Base-by-base conservation (phyloP, 2,113 vertebrate genomes). In the Manacus vitellinus region DNA sequence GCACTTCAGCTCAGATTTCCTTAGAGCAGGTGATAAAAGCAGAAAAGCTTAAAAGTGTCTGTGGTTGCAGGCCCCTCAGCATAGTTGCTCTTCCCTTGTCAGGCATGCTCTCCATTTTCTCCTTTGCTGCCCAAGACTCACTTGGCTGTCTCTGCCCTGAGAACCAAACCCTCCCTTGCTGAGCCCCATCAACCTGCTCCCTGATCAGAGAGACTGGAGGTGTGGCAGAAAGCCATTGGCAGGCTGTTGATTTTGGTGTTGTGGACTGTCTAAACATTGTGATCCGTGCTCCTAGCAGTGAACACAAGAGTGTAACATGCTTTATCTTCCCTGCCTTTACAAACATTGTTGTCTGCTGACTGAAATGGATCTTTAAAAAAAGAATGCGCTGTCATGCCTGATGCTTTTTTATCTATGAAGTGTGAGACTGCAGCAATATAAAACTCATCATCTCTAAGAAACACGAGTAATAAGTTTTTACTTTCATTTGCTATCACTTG, bases 31-130 rank as follows among this genome's bases (percentile, higher is more conserved):
- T 20, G 39, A 78, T 63, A 74, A 63, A 86, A 86, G 72, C 46
- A 86, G 63, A 39, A 61, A 72, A 92, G 14, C 21, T 79, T 52
- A n/a, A 17, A 67, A 91, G 7, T 3, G 7, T 24, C n/a, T 22
- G 12, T 52, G 31, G 52, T 31, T 0, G 0, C 31, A 35, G 46
- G 18, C 33, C 30, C 44, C 24, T n/a, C 2, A 1, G 46, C 30
- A 23, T 9, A 59, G 77, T 23, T 85, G 51, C 51, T 66, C 19
- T 70, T 30, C 44, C 43, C 13, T n/a, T 58, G 0, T 58, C 0
- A 2, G 43, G 7, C 10, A 3, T 0, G 0, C 9, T 91, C 46
- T 81, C 27, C 31, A 4, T 89, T 73, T 67, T 17, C 22, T 52
- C 10, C n/a, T 79, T n/a, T 74, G 67, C 23, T 77, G 8, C 31